Evolutionary conservation across 2,797 vertebrate genomes (phyloP), one percentile per base, ranked within the genome.

Genomic region (Parauchenoglanis punctatus): DNA sequence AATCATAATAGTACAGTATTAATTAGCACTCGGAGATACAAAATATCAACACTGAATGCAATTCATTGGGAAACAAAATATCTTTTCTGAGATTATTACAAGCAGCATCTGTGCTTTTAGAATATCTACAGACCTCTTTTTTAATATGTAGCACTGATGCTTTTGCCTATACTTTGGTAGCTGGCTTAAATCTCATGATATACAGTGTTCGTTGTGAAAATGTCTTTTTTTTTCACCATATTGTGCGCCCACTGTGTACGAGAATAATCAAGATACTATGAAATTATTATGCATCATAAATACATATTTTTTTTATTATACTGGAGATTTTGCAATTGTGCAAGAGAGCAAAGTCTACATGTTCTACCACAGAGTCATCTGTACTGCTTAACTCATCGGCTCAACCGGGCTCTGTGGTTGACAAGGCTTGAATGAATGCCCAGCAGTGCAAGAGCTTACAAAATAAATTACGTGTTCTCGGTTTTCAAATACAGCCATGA

Each of bases 401-500:
- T 75, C 35, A 85, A 89, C 28, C 58, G 25, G 65, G 65, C 61
- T 78, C 56, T 84, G 80, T 84, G 68, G 58, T 23, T 44, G 58
- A 72, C 49, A 49, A 77, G 80, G 61, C 61, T 61, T 49, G 52
- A 76, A 46, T 83, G 46, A 86, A 77, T 46, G 25, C 61, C 77
- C 58, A 25, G 23, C 46, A 83, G 10, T n/a, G 61, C 77, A 72
- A 56, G 28, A 67, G 73, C 15, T 68, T 25, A 65, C 56, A 81
- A n/a, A 49, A 8, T 12, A 23, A 58, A 72, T 40, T 67, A 72
- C 3, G 28, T 40, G 40, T 89, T 46, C 40, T 35, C 23, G 25
- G 35, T 54, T 86, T 58, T 81, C 63, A 87, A 61, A 85, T 75
- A 72, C 72, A 31, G n/a, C 67, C 75, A 77, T 20, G 58, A 61